phyloP scores from a whole-genome alignment of 2,797 vertebrate genomes.

The Gorsachius magnificus region DNA sequence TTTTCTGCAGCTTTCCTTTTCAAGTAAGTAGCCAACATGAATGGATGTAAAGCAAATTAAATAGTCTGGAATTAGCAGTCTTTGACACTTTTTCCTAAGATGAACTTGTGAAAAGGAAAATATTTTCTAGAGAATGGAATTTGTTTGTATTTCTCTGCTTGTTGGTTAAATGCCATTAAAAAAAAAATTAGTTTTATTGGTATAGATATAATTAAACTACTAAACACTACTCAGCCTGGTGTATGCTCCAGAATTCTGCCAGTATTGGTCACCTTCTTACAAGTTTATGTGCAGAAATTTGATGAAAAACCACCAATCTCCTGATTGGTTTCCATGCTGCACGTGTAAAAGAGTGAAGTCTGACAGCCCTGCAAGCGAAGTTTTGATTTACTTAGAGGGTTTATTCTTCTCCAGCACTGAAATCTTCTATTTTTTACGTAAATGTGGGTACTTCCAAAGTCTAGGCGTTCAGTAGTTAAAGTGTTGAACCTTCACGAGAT shows the following conservation, averaged over 20 bases:
- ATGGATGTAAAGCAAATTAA: background rate
- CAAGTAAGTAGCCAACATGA: background rate
- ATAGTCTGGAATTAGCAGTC: background rate
- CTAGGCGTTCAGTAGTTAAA: background rate
- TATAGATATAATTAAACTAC: background rate
- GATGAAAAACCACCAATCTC: fast-evolving
- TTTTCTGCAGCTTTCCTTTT: background rate
- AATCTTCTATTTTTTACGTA: background rate
- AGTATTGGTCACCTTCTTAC: background rate
- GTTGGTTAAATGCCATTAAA: background rate
- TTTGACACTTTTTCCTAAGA: background rate
- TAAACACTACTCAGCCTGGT: background rate
- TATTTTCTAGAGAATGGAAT: background rate
- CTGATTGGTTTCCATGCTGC: background rate
- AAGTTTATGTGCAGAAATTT: background rate
- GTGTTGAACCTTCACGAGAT: background rate
- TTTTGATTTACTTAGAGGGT: background rate
- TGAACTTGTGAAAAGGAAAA: background rate
- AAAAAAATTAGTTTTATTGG: background rate
- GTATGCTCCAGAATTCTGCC: background rate
- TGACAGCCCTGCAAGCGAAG: background rate
- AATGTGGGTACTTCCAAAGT: background rate
- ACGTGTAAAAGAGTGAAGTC: background rate
- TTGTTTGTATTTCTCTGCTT: background rate
- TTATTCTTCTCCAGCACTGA: background rate